Percentiles rank a stretch among this genome's conserved stretches.
These are phyloP conservation scores for Brachionus calyciflorus DNA, from an alignment of 1,140 invertebrate genomes.

Conservation along the genomic window DNA sequence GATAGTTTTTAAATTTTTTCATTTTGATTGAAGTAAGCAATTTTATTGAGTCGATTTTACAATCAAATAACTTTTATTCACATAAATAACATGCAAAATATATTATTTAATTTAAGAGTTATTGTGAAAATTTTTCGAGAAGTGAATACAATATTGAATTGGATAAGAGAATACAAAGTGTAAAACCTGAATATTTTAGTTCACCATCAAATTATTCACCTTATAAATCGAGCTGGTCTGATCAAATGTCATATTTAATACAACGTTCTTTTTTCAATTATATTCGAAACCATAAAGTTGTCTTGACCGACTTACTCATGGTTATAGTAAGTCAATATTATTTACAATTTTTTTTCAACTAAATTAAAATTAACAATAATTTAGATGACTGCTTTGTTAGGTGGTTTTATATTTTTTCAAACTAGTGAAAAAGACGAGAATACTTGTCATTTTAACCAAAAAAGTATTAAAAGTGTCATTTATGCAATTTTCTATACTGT, in stretches of 20 bases:
- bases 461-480: background rate
- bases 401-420: slow-evolving; percentile 31
- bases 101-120: background rate
- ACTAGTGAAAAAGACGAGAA: background rate
- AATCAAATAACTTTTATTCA: too few species aligned
- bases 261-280: slow-evolving; percentile 36
- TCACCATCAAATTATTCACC: slow-evolving; percentile 28
- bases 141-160: background rate
- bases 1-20: too few species aligned
- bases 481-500: slow-evolving; percentile 33
- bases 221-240: background rate
- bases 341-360: background rate
- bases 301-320: slow-evolving; percentile 25
- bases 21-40: too few species aligned
- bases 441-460: slow-evolving; percentile 4
- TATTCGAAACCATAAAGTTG: slow-evolving; percentile 31
- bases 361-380: background rate
- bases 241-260: slow-evolving; percentile 9
- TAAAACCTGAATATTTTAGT: slow-evolving; percentile 8
- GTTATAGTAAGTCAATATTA: slow-evolving; percentile 6
- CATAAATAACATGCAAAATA: too few species aligned
- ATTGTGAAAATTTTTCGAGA: slow-evolving; percentile 24
- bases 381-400: slow-evolving; percentile 24
- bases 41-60: too few species aligned
- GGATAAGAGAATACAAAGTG: background rate